These are phyloP conservation scores for Metridium senile DNA, from an alignment of 92 coral and sea anemone genomes.

Conservation along the genomic window DNA sequence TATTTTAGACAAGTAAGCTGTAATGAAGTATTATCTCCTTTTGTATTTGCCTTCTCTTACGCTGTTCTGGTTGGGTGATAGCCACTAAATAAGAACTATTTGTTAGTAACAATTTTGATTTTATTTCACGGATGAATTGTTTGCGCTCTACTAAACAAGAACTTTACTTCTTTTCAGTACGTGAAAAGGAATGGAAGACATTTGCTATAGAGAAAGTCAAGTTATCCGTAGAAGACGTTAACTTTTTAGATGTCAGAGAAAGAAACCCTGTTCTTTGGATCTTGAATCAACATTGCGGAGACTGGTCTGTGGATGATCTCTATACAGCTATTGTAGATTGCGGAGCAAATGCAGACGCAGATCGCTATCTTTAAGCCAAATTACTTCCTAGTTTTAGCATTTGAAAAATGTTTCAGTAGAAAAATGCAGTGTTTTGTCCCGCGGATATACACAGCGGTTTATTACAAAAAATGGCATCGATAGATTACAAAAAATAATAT, in stretches of 20 bases:
- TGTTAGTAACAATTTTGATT: too few relatives aligned
- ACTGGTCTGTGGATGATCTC: neutral
- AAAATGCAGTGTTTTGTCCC: too few relatives aligned
- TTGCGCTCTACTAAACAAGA: neutral
- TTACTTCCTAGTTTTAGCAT: neutral
- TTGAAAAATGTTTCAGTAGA: neutral
- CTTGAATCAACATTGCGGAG: neutral
- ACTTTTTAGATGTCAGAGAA: neutral
- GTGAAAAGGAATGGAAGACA: neutral
- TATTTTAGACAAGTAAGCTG: too few relatives aligned
- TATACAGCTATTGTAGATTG: neutral
- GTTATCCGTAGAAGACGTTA: neutral
- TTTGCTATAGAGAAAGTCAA: neutral
- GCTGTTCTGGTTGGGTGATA: too few relatives aligned
- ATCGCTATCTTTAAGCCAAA: neutral
- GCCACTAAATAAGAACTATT: too few relatives aligned
- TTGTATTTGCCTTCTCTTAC: too few relatives aligned
- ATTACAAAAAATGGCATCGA: too few relatives aligned
- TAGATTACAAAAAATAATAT: too few relatives aligned
- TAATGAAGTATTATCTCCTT: too few relatives aligned
- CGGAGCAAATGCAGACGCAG: neutral
- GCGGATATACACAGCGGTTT: too few relatives aligned
- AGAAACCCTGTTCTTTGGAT: conserved; percentile 9
- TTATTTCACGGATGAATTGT: too few relatives aligned
- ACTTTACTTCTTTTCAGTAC: neutral